phyloP scores from a whole-genome alignment of 2,797 vertebrate species.

The Muscicapa striata region DNA sequence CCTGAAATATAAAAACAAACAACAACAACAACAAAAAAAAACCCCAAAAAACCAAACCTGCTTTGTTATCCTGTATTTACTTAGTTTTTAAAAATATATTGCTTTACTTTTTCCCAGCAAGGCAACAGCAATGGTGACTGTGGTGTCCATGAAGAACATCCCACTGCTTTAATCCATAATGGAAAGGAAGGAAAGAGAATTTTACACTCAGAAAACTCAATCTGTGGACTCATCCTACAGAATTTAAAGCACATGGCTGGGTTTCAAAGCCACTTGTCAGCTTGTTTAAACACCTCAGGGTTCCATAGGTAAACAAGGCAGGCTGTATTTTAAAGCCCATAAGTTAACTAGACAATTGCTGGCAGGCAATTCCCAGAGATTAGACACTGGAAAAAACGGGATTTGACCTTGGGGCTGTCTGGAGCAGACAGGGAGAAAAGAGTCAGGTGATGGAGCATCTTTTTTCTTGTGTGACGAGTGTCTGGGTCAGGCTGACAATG shows the following conservation, averaged over 20 bases:
- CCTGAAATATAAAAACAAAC: not conserved
- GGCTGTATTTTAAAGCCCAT: not conserved
- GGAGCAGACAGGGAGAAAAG: not conserved
- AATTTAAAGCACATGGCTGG: not conserved
- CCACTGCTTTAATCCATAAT: not conserved
- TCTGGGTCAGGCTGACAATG: not conserved
- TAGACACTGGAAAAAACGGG: not conserved
- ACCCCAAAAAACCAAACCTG: not conserved
- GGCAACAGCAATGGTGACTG: fast-evolving
- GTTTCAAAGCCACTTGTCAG: constrained; percentile 36
- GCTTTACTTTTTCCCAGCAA: not conserved
- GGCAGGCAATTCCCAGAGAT: not conserved
- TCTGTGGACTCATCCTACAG: not conserved
- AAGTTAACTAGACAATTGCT: constrained; percentile 10
- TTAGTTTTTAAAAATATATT: not conserved
- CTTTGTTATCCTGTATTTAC: not conserved
- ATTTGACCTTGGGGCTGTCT: not conserved
- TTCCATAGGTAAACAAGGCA: not conserved
- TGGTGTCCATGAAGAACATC: not conserved
- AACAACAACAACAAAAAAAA: too few species aligned
- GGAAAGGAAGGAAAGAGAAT: not conserved
- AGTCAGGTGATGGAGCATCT: not conserved
- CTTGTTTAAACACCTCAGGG: constrained; percentile 15
- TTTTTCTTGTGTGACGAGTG: not conserved
- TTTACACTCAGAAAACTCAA: not conserved